Conservation (phyloP, 2,888 invertebrate genomes). For the Calliopum simillimum region DNA sequence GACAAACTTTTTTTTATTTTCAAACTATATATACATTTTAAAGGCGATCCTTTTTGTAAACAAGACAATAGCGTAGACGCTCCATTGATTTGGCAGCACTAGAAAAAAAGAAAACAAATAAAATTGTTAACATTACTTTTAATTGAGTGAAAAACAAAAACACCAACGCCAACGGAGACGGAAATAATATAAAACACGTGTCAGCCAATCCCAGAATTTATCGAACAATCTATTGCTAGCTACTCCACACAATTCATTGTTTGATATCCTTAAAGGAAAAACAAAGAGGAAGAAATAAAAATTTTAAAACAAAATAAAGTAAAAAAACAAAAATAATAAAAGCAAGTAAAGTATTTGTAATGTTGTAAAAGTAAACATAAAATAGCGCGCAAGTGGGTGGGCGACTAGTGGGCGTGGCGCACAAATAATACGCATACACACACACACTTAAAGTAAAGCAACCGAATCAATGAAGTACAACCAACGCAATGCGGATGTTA, state of each 20-base stretch:
- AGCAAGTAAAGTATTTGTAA: background rate
- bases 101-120: background rate
- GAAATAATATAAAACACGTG: constrained; percentile 10
- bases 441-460: no score
- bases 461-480: background rate
- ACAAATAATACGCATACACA: no score
- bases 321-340: constrained; percentile 4
- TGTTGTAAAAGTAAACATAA: background rate
- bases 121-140: constrained; percentile 9
- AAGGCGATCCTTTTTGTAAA: no score
- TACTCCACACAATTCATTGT: no score
- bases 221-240: background rate
- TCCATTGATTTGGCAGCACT: background rate
- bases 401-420: no score
- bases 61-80: no score
- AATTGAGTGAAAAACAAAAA: constrained; percentile 12
- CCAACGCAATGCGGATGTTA: background rate
- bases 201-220: constrained; percentile 5
- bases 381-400: background rate
- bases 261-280: background rate
- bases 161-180: constrained; percentile 2
- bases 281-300: background rate
- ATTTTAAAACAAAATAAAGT: background rate
- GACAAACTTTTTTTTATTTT: no score
- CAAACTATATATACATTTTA: no score